phyloP scores from a whole-genome alignment of 2,113 vertebrate species.

The Pachypanchax playfairii region DNA sequence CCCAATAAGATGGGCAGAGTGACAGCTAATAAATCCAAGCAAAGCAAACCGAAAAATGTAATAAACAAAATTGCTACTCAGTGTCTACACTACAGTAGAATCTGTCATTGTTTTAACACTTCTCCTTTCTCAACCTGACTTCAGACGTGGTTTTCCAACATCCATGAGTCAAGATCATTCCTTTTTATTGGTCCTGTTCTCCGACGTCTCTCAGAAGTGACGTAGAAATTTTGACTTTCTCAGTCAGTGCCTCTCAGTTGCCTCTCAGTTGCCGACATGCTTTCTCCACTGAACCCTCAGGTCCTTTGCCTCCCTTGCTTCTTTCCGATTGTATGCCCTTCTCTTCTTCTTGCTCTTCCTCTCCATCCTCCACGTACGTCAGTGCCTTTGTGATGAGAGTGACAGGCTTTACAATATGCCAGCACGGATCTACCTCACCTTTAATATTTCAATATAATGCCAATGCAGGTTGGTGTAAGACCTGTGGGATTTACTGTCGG shows the following conservation, averaged over 20 bases:
- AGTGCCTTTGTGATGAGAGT: constrained; percentile 79
- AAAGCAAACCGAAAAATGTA: too few relatives aligned
- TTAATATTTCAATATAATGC: constrained; percentile 88
- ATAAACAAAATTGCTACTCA: too few relatives aligned
- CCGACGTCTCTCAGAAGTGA: constrained; percentile 77
- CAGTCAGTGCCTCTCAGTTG: constrained; percentile 64
- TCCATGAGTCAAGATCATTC: constrained; percentile 82
- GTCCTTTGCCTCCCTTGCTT: constrained; percentile 50
- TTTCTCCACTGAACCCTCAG: constrained; percentile 53
- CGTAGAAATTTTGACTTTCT: constrained; percentile 79
- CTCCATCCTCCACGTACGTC: constrained; percentile 71
- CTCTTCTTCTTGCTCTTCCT: constrained; percentile 51
- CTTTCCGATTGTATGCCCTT: constrained; percentile 45
- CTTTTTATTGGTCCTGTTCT: constrained; percentile 80
- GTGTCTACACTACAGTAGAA: too few relatives aligned
- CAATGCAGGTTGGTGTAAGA: constrained; percentile 72
- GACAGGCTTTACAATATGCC: constrained; percentile 81
- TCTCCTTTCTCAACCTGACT: too few relatives aligned
- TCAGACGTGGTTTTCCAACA: too few relatives aligned
- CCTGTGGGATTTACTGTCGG: constrained; percentile 57
- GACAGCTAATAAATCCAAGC: too few relatives aligned
- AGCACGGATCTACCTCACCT: constrained; percentile 80
- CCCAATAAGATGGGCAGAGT: too few relatives aligned
- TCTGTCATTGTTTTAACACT: too few relatives aligned
- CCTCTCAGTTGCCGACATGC: too few relatives aligned